Base-by-base conservation (phyloP, 2,888 invertebrate genomes). In the Hirtodrosophila cameraria region DNA sequence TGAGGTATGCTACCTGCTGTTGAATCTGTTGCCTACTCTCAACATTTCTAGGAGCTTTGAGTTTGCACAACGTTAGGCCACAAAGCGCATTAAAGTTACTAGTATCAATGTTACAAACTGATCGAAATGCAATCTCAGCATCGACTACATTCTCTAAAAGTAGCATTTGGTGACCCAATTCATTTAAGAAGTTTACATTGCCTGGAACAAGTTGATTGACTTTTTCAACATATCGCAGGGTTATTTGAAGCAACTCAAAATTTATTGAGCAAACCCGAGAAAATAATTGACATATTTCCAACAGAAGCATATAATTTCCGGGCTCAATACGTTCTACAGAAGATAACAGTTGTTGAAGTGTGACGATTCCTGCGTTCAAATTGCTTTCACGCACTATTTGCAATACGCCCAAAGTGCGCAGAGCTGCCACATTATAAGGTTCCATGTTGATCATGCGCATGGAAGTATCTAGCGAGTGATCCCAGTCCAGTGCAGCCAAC, bases 401-500 rank as follows among this genome's bases (percentile, higher is more conserved):
- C 41, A 96, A 92, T 41, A 97, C 91, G 42, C 95, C 93, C 86
- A 93, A 94, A 9, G 94, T 92, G 90, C 94, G 94, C 12, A 94
- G 90, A 1, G 96, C 96, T 76, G 95, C 94, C 49, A 97, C 91
- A 89, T 96, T 96, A 46, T 94, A 93, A 3, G 94, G 91, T 53
- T 97, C 96, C 35, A 94, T 91, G 28, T 92, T 92, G 18, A 95
- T 92, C 70, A 97, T 94, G 81, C 97, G 93, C 76, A 94, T 94
- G 30, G 95, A 93, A 8, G 95, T 94, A 84, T 98, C 98, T 52
- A 94, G 89, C 0, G 95, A 94, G 80, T 96, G 95, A 48, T 98
- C 97, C 97, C 97, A 99, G 88, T 97, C 96, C 86, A 95, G 94
- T 73, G 94, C 91, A 1, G 96, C 94, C 78, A 99, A 92, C 77